Evolutionary conservation across 1,140 invertebrate species (phyloP), one percentile per base, ranked within the genome.

Genomic region (Nasonia longicornis): DNA sequence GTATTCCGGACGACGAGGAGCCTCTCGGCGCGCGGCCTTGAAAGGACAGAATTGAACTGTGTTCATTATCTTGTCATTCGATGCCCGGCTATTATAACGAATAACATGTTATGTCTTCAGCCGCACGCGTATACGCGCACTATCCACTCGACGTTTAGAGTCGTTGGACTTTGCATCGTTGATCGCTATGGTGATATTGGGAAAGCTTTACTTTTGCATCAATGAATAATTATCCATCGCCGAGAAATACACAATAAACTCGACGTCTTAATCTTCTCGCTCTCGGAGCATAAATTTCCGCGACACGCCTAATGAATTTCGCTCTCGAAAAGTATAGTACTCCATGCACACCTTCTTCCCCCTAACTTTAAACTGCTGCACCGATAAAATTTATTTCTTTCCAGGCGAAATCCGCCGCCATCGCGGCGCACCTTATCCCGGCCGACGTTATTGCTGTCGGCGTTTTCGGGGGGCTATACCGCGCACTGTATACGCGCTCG

Each of bases 11-110:
- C 48, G 38, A 71, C 29, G 70, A 26, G 0, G 38, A 42, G 38
- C 0, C 38, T 42, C 31, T 35, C 31, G 29, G 52, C 52, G 29
- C 20, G 7, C 63, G 72, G 52, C 79, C 79, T 80, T 80, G 42
- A 69, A 70, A 80, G 42, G 63, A 69, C 79, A 75, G 31, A 75
- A 75, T 80, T 75, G 72, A 80, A 75, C 70, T 42, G 64, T 31
- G 64, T 66, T 74, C 70, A 79, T 79, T 79, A 79, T 79, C 77
- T 45, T 73, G 70, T 12, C 76, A 70, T 79, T 71, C 35, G 70
- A 66, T 66, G 78, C 26, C 12, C 38, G 22, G 67, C 52, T 26
- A 80, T 80, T 80, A 80, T 74, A 52, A 26, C 26, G 69, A 72
- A 79, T 72, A 72, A 72, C 69, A 79, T 38, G 69, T 72, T 72